Evolutionary conservation across 1,140 invertebrate genomes (phyloP).

Genomic region (Drosophila suzukii): DNA sequence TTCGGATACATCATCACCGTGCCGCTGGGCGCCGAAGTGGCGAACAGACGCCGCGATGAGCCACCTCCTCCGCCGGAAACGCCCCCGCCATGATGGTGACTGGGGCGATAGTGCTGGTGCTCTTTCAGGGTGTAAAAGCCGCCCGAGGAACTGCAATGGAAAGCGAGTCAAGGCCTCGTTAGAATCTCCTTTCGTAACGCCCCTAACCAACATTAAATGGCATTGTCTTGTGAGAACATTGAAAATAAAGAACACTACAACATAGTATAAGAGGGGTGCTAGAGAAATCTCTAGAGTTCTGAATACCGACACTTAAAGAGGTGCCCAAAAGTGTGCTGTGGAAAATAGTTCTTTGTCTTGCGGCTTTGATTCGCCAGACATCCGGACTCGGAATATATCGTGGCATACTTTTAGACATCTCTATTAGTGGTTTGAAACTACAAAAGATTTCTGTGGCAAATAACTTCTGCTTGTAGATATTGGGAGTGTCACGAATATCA

Average conservation of each 20-base stretch:
- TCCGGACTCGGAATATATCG: neutral
- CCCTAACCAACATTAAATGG: neutral
- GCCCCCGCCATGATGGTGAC: constrained; percentile 41
- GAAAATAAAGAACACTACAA: neutral
- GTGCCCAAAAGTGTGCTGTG: neutral
- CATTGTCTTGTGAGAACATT: neutral
- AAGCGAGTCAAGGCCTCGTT: neutral
- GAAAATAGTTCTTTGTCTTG: neutral
- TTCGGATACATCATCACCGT: constrained; percentile 84
- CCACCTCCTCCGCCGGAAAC: constrained; percentile 27
- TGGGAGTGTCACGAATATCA: too few relatives aligned
- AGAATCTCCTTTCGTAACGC: neutral
- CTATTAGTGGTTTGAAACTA: neutral
- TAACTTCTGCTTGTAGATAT: too few relatives aligned
- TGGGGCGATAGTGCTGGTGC: constrained; percentile 69
- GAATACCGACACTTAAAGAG: neutral
- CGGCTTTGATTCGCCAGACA: neutral
- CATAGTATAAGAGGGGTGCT: neutral
- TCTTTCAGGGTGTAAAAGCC: constrained; percentile 81
- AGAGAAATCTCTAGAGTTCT: neutral
- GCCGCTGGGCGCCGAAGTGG: constrained; percentile 79
- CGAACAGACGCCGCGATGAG: constrained; percentile 69
- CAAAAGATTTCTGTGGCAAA: neutral
- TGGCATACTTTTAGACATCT: neutral
- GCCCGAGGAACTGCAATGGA: constrained; percentile 71